These are phyloP conservation scores for Cheilosia vulpina DNA, from an alignment of 2,888 invertebrate species.

Conservation along the genomic window DNA sequence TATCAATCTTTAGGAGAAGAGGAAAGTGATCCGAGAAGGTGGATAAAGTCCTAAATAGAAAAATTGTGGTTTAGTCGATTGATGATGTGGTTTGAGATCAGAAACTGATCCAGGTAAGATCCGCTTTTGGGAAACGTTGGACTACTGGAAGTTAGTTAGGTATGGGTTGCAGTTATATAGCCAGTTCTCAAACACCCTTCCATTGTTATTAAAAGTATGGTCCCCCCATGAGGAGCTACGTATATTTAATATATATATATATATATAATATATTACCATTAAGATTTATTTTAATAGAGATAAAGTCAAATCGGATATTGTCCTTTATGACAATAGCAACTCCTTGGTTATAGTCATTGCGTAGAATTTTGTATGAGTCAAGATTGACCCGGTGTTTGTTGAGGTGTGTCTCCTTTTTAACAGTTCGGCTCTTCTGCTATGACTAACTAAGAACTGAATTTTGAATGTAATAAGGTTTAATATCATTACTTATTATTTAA, in stretches of 20 bases:
- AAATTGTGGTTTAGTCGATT: neutral
- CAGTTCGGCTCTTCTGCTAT: conserved; percentile 13
- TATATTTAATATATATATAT: too few relatives aligned
- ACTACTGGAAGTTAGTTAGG: neutral
- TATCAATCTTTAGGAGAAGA: neutral
- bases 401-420: neutral
- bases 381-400: neutral
- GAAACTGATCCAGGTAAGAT: neutral
- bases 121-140: neutral
- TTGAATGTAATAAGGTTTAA: neutral
- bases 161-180: neutral
- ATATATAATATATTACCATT: too few relatives aligned
- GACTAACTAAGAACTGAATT: conserved; percentile 2
- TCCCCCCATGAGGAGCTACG: neutral
- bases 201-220: neutral
- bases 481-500: too few relatives aligned
- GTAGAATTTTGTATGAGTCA: neutral
- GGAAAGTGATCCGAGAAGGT: conserved; percentile 16
- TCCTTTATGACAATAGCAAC: neutral
- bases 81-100: neutral
- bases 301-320: neutral
- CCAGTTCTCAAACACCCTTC: neutral
- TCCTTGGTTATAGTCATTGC: neutral
- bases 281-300: too few relatives aligned
- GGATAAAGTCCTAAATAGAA: neutral